Evolutionary conservation across 92 coral and sea anemone genomes (phyloP), one percentile per base, ranked within the genome.

Genomic region (Montipora capitata): DNA sequence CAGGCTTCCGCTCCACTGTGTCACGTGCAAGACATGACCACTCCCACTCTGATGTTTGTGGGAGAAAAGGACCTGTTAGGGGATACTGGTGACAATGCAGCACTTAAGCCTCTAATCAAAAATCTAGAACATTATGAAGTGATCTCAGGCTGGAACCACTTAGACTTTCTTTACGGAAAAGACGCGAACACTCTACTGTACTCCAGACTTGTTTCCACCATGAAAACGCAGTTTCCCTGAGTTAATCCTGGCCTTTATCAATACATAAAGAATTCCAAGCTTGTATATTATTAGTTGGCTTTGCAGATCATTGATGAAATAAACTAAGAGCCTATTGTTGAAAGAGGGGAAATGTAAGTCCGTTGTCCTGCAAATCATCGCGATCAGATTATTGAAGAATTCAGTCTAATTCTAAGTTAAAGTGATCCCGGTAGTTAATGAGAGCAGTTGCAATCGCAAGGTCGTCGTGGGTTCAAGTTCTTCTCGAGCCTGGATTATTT

Each of bases 1-100:
- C 80, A 96, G 99, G 42, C 88, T 54, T 79, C 93, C 40, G 96
- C 99, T n/a, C 99, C 99, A 3, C 74, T 87, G 48, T 96, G 94
- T 65, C 77, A 94, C 66, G 92, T 96, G 66, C 67, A 83, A 49
- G 83, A 90, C 75, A 83, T 96, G 89, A 69, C 90, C 52, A 89
- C 95, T 2, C 99, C 99, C 3, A 90, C 97, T 2, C 94, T 94
- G 27, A 82, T 96, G 75, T 94, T 92, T 57, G 92, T 87, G 52
- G 99, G 99, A 13, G 91, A 87, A 59, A 68, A 84, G 13, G 99
- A 96, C 51, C 87, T 86, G 67, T 85, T 96, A 12, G 99, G 94
- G 20, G 99, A 96, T 81, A 93, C 95, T 4, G 78, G 70, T 14
- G 99, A 96, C 82, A 96, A 77, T 6, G 68, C 64, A 62, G 91